Evolutionary conservation across 2,113 vertebrate species (phyloP), one percentile per base, ranked within the genome.

Genomic region (Perccottus glenii): DNA sequence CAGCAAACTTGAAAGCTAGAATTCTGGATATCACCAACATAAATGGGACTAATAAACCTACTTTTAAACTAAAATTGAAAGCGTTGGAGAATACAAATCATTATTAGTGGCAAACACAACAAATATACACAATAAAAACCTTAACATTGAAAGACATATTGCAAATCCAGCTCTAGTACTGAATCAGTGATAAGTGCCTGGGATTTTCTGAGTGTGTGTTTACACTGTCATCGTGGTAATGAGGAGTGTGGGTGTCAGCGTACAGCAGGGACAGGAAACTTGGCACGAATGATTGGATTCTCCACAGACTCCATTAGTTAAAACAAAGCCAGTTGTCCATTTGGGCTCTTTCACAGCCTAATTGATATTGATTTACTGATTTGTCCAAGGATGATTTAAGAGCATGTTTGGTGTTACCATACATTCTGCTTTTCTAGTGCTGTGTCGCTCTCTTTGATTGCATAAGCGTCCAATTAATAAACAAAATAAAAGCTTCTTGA

Each of bases 341-440:
- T 86, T 76, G 85, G 75, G 85, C 82, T 77, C 77, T 70, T 90
- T 84, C 82, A 72, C 85, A 60, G 79, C 72, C 85, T 91, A 91
- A 91, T 90, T 91, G 90, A 87, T 92, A 92, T 91, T 88, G 92
- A 93, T 88, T 89, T 83, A 84, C 61, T 78, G 82, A 89, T 91
- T 87, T 82, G 80, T 78, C 88, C 71, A 67, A 36, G 67, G 56
- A 65, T 87, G 85, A 85, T 87, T 89, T 85, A 87, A 83, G 85
- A 86, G 86, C 77, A 81, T 85, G 81, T 91, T 90, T 78, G 78
- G 73, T 74, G 80, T 77, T 69, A 45, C 81, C 58, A 46, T 87
- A 87, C 69, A 58, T 50, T 71, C 65, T 63, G 77, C 75, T 80
- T 85, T 80, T 82, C 35, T 67, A 47, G 70, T 47, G 46, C 67